Percentiles rank a stretch among this genome's conserved stretches.
phyloP scores from a whole-genome alignment of 2,797 vertebrate genomes.

The Siniperca obscura region DNA sequence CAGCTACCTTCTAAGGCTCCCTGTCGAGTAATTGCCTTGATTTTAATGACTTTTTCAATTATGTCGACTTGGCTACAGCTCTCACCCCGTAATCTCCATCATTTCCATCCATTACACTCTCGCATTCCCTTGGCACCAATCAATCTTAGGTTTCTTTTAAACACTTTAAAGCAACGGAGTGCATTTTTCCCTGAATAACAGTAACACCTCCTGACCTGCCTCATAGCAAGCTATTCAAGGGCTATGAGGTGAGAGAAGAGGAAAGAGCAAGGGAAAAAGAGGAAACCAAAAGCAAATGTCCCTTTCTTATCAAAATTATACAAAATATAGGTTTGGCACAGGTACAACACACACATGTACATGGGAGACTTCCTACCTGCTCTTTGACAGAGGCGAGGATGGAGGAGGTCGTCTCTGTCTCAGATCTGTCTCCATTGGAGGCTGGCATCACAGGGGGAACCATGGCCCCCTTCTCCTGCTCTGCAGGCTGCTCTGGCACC shows the following conservation, averaged over 20 bases:
- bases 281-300: neutral
- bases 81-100: constrained; percentile 61
- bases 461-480: constrained; percentile 93
- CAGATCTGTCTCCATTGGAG: constrained; percentile 94
- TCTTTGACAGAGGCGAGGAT: constrained; percentile 99
- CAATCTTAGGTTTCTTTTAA: constrained; percentile 65
- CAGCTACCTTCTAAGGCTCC: constrained; percentile 49
- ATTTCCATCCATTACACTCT: constrained; percentile 74
- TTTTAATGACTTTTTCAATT: constrained; percentile 76
- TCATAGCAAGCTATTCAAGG: constrained; percentile 35
- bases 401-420: constrained; percentile 95
- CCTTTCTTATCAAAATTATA: constrained; percentile 14
- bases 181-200: constrained; percentile 32
- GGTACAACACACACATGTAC: constrained; percentile 4
- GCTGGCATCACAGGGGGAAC: constrained; percentile 92
- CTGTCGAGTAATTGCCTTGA: constrained; percentile 62
- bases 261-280: neutral
- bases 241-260: constrained; percentile 2
- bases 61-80: constrained; percentile 68
- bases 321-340: constrained; percentile 8
- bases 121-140: constrained; percentile 64
- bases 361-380: constrained; percentile 87
- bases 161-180: constrained; percentile 37
- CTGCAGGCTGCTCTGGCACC: constrained; percentile 95
- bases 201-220: constrained; percentile 35